These are phyloP conservation scores for Glaucidium brasilianum DNA, from an alignment of 2,113 vertebrate species.

Conservation along the genomic window DNA sequence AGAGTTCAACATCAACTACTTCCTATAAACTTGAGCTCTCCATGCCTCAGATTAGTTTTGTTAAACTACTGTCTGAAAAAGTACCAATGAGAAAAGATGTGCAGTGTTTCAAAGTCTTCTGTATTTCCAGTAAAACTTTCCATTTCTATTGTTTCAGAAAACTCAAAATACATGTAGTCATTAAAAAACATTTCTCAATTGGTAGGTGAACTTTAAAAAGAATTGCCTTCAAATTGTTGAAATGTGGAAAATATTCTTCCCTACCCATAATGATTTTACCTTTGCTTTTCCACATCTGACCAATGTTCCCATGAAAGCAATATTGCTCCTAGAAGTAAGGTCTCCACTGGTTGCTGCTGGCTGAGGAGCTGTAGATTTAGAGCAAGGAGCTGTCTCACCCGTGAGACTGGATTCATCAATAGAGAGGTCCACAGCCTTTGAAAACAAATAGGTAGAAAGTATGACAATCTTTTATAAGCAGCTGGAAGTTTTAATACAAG, in stretches of 20 bases:
- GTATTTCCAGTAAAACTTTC: background rate
- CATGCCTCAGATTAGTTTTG: background rate
- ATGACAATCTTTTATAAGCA: background rate
- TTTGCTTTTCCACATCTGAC: slow-evolving; percentile 97
- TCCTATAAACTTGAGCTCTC: background rate
- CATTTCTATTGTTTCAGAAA: background rate
- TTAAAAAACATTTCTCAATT: background rate
- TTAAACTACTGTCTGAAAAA: background rate
- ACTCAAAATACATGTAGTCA: background rate
- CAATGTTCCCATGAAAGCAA: slow-evolving; percentile 98
- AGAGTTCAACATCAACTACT: background rate
- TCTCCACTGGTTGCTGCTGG: slow-evolving; percentile 82
- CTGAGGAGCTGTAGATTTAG: slow-evolving; percentile 86
- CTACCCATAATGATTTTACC: slow-evolving; percentile 69
- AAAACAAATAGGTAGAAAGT: background rate
- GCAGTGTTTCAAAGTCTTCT: background rate
- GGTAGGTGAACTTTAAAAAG: background rate
- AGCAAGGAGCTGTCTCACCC: slow-evolving; percentile 90
- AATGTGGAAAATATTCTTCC: background rate
- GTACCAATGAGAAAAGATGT: background rate
- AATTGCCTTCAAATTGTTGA: background rate
- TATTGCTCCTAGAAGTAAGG: slow-evolving; percentile 91
- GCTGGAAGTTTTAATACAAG: background rate
- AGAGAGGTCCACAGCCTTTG: slow-evolving; percentile 86
- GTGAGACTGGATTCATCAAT: slow-evolving; percentile 96